Evolutionary conservation across 2,888 invertebrate species (phyloP), one percentile per base, ranked within the genome.

Genomic region (Notodonta ziczac): DNA sequence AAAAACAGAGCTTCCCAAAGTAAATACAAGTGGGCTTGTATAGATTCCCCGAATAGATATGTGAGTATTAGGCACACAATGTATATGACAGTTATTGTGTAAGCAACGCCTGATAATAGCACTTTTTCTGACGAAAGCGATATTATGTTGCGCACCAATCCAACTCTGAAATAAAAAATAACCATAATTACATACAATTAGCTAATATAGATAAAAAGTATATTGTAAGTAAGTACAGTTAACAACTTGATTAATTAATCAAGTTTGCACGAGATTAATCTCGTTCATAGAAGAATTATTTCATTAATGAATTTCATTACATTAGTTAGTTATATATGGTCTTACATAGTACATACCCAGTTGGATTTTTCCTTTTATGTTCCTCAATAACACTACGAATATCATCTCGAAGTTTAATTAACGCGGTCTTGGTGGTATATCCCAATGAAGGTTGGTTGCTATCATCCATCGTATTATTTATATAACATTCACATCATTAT

Each of bases 351-450:
- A 58, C 74, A 61, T 79, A 93, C 95, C 88, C 87, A 82, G 84
- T 80, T 56, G 85, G 80, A 81, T 93, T 94, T 67, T 94, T 95
- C 72, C 94, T 89, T 84, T 95, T 95, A 82, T 96, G 95, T 66
- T 96, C 95, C 55, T 93, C 87, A 62, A 97, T 89, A 63, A 96
- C 94, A 67, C 87, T 86, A 70, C 94, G 93, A 71, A 97, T 96
- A 83, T 97, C 97, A 74, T 95, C 94, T 75, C 96, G 95, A 64
- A 97, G 93, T 79, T 95, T 95, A 69, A 94, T 90, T 61, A 97
- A 85, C 35, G 97, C 97, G 65, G 95, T 95, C 79, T 93, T 92
- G 12, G 97, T 97, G 54, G 95, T 94, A 72, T 96, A 91, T 32
- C 97, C 97, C 59, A 91, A 70, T 63, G 81, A 83, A 60, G 87